A percentile compares a stretch with the other conserved stretches of the same genome.
Evolutionary conservation across 2,113 vertebrate genomes (phyloP).

Genomic region (Triplophysa tibetana): DNA sequence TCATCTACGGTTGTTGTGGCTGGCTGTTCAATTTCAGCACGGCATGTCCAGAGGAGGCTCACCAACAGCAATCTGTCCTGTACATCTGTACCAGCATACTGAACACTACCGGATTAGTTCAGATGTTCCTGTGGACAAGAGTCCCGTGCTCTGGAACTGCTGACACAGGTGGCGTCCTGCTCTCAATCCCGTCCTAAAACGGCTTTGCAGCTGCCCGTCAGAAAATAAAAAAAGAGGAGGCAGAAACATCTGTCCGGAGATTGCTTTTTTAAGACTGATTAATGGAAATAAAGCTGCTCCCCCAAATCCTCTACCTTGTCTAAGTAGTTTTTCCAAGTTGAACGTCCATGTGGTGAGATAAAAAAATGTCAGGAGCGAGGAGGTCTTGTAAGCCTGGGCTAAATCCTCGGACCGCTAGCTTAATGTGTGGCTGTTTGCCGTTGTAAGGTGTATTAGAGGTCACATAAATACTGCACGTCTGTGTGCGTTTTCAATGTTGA

Average conservation of each 20-base stretch:
- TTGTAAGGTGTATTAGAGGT: constrained; percentile 38
- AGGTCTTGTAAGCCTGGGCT: constrained; percentile 51
- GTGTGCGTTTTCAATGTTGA: constrained; percentile 10
- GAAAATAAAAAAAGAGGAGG: constrained; percentile 40
- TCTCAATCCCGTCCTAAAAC: constrained; percentile 61
- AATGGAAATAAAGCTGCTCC: constrained; percentile 57
- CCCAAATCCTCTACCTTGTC: constrained; percentile 66
- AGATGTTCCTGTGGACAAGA: constrained; percentile 43
- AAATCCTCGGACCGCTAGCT: constrained; percentile 51
- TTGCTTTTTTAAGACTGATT: constrained; percentile 69
- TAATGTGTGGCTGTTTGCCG: constrained; percentile 41
- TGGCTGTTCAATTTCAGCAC: constrained; percentile 49
- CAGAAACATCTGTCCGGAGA: constrained; percentile 69
- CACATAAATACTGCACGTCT: constrained; percentile 9
- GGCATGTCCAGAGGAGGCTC: constrained; percentile 37
- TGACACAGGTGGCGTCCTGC: constrained; percentile 62
- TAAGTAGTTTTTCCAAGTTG: constrained; percentile 58
- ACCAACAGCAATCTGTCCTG: constrained; percentile 39
- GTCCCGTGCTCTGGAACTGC: constrained; percentile 23
- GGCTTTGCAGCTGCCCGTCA: constrained; percentile 58
- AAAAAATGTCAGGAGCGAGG: constrained; percentile 50
- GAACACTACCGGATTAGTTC: constrained; percentile 50
- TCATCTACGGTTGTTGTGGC: constrained; percentile 27
- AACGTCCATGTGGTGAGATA: constrained; percentile 27
- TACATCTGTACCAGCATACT: constrained; percentile 49